These are phyloP conservation scores for Leptinotarsa defecta DNA, from an alignment of 1,140 invertebrate species.

Conservation along the genomic window DNA sequence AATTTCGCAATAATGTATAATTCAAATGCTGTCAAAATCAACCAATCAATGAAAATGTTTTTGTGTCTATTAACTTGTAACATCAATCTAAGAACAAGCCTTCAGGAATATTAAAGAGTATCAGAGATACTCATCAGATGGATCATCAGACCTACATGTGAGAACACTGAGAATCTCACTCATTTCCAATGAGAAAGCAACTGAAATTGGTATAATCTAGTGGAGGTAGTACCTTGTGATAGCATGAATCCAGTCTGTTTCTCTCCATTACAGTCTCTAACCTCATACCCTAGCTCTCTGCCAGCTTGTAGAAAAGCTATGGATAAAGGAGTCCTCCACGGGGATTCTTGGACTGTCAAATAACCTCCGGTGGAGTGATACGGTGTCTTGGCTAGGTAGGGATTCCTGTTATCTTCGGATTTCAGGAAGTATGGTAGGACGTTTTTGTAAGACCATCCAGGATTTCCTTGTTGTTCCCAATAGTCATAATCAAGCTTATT, in stretches of 20 bases:
- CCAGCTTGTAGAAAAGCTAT: slow-evolving; percentile 83
- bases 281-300: slow-evolving; percentile 74
- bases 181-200: no score
- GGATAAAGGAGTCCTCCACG: slow-evolving; percentile 79
- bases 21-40: no score
- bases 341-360: slow-evolving; percentile 81
- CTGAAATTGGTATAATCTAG: no score
- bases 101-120: no score
- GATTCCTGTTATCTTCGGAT: slow-evolving; percentile 85
- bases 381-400: slow-evolving; percentile 71
- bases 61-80: no score
- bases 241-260: slow-evolving; percentile 86
- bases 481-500: slow-evolving; percentile 90
- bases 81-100: no score
- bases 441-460: slow-evolving; percentile 87
- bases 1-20: no score
- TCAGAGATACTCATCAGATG: no score
- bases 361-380: slow-evolving; percentile 82
- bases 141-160: no score
- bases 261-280: slow-evolving; percentile 80
- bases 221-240: slow-evolving; percentile 63
- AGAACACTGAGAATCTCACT: no score
- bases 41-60: no score
- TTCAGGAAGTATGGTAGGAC: slow-evolving; percentile 88
- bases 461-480: slow-evolving; percentile 85